Percentiles rank a stretch among this genome's conserved stretches.
Evolutionary conservation across 2,797 vertebrate species (phyloP).

Genomic region (Philypnodon macrostomus): DNA sequence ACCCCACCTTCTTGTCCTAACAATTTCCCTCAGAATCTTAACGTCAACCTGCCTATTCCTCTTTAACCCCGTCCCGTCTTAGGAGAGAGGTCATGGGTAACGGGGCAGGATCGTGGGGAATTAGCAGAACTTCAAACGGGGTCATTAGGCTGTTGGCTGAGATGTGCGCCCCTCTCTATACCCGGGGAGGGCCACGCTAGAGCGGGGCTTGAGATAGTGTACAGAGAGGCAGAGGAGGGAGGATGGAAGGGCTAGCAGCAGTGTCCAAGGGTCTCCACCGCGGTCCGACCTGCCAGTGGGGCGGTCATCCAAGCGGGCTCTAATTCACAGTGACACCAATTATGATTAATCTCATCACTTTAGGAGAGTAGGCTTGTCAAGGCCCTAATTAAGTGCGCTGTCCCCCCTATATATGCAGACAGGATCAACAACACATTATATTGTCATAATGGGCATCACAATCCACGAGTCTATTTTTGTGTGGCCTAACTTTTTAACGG

Average conservation of each 20-base stretch:
- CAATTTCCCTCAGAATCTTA: constrained; percentile 75
- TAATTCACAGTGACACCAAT: constrained; percentile 99
- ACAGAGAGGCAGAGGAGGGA: constrained; percentile 34
- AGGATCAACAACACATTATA: constrained; percentile 92
- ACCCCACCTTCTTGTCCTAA: constrained; percentile 6
- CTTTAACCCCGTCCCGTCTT: constrained; percentile 68
- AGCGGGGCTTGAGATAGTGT: constrained; percentile 63
- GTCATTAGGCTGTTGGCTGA: constrained; percentile 78
- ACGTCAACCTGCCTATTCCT: constrained; percentile 72
- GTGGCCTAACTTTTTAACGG: constrained; percentile 75
- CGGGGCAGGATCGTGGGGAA: constrained; percentile 67
- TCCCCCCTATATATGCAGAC: constrained; percentile 91
- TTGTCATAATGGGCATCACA: constrained; percentile 92
- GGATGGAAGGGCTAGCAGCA: constrained; percentile 69
- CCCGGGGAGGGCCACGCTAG: constrained; percentile 61
- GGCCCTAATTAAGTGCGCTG: constrained; percentile 98
- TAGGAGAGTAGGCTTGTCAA: constrained; percentile 95
- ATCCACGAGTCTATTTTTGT: constrained; percentile 83
- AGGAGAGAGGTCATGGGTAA: constrained; percentile 75
- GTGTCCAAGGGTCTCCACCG: constrained; percentile 92
- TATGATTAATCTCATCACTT: constrained; percentile 99
- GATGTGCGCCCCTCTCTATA: constrained; percentile 68
- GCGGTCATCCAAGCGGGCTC: constrained; percentile 87
- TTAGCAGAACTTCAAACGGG: constrained; percentile 75
- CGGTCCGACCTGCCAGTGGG: constrained; percentile 92